A percentile compares a stretch with the other conserved stretches of the same genome.
Conservation (phyloP, 2,888 invertebrate genomes). For the Phlogophora meticulosa region DNA sequence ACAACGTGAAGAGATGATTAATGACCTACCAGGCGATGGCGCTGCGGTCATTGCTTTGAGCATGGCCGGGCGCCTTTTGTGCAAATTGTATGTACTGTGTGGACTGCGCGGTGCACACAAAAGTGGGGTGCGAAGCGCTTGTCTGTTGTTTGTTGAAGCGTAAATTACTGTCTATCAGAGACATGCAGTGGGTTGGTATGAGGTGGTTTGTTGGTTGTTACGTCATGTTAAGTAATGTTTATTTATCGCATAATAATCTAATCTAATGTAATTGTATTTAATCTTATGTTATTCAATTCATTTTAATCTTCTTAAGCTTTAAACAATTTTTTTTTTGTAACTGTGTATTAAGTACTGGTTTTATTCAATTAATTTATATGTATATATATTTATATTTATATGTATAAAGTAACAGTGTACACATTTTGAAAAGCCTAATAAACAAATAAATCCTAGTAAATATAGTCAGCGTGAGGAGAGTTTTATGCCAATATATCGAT, state of each 20-base stretch:
- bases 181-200: neutral
- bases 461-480: too few species aligned
- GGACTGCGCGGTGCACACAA: conserved; percentile 10
- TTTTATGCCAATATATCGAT: too few species aligned
- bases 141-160: conserved; percentile 20
- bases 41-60: conserved; percentile 38
- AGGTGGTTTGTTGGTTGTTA: neutral
- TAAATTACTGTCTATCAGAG: conserved; percentile 15
- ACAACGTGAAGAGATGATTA: conserved; percentile 43
- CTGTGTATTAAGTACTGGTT: too few species aligned
- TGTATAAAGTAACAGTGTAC: too few species aligned
- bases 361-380: too few species aligned
- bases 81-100: conserved; percentile 13
- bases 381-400: too few species aligned
- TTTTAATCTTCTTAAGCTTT: too few species aligned
- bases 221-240: neutral
- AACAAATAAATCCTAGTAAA: too few species aligned
- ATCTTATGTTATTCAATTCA: too few species aligned
- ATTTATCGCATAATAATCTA: neutral
- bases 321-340: too few species aligned
- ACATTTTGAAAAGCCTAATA: too few species aligned
- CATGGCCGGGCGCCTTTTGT: conserved; percentile 36
- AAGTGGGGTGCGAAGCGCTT: conserved; percentile 3
- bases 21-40: conserved; percentile 26
- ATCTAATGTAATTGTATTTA: too few species aligned